Base-by-base conservation (phyloP, 2,888 invertebrate genomes). In the Dexiosoma caninum region DNA sequence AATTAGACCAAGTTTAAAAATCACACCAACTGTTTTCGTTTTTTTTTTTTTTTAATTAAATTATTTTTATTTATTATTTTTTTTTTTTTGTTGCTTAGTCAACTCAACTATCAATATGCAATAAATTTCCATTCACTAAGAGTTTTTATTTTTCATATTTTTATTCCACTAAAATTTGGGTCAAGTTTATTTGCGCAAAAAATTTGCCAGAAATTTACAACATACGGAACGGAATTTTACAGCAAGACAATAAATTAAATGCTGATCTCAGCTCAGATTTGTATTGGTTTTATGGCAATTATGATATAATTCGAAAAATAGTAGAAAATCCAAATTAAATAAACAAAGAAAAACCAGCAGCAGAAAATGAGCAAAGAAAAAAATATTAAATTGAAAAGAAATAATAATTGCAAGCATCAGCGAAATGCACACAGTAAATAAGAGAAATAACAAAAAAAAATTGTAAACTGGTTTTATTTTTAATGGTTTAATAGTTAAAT, bases 1-100 rank as follows among this genome's bases (percentile, higher is more conserved):
- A 76, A 80, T 75, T 71, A 77, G 81, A 77, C 69, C 81, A 81
- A 81, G 81, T 77, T 77, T 81, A 60, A 60, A 60, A 57, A 40
- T 44, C 23, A 59, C 37, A 71, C 19, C 37, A 71, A 72, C 9
- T 14, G 9, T 2, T 16, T 59, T 23, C 14, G 44, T 35, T 66
- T 66, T 70, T n/a, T n/a, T n/a, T n/a, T n/a, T n/a, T n/a, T n/a
- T n/a, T n/a, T n/a, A n/a, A n/a, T n/a, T n/a, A n/a, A n/a, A n/a
- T n/a, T n/a, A n/a, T n/a, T n/a, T n/a, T n/a, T n/a, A n/a, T n/a
- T n/a, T n/a, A n/a, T n/a, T n/a, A n/a, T n/a, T n/a, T n/a, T n/a
- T n/a, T n/a, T n/a, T n/a, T n/a, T n/a, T n/a, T n/a, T n/a, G n/a
- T n/a, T 32, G 60, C 59, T 55, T 40, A 49, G 64, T 66, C 66